Base-by-base conservation (phyloP, 1,140 invertebrate species). In the Marisa cornuarietis region DNA sequence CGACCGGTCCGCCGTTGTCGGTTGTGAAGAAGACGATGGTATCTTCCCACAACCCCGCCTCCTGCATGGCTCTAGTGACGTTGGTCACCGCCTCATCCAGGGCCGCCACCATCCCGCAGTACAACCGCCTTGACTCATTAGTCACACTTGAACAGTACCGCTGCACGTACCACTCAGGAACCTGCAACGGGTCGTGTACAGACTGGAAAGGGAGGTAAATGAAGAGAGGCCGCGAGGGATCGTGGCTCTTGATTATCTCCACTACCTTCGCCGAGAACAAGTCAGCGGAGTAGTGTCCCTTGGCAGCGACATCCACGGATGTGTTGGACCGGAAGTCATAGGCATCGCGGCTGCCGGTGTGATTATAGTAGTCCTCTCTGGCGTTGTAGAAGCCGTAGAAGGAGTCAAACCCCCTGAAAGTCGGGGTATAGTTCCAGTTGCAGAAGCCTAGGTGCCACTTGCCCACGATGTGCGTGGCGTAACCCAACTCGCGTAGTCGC, bases 1-100 rank as follows among this genome's bases (percentile, higher is more conserved):
- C 4, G 54, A 58, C 8, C 11, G 54, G 54, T 8, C 76, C 76
- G 26, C 76, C 76, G 54, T 78, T 78, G 76, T 78, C 76, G 26
- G 89, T 86, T 22, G 83, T 83, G 79, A 90, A 90, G 14, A 89
- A 65, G 51, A 90, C 83, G 14, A 90, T 79, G 51, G 86, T 80
- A 74, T 90, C 89, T 24, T 87, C 52, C 61, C 84, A 80, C 78
- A 87, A 80, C 0, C 92, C 91, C 49, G 91, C 91, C 1, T 91
- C 87, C 7, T 92, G 85, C 62, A 98, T 87, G 20, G 95, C 93
- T 54, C 93, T 86, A 1, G 96, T 93, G 31, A 98, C 94, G 20
- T 90, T 86, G 14, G 95, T 95, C 6, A 98, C 95, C 0, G 96
- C 97, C 81, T 95, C 93, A 90, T 98, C 96, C 81, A 98, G 87